Conservation (phyloP, 2,888 invertebrate genomes). For the Callimorpha dominula region DNA sequence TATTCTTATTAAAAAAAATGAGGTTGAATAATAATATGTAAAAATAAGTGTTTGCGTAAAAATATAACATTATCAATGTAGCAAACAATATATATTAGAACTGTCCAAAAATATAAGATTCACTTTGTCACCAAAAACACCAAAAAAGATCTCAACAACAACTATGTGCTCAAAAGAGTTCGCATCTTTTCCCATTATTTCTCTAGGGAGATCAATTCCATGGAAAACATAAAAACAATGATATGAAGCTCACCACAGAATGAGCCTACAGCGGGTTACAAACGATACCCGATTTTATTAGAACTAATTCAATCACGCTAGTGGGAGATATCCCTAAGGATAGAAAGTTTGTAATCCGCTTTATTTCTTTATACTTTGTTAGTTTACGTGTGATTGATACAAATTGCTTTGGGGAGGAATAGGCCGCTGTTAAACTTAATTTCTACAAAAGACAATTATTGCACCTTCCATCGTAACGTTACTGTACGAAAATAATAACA, state of each 20-base stretch:
- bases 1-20: too few relatives aligned
- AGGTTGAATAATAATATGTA: too few relatives aligned
- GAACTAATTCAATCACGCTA: conserved; percentile 68
- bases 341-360: conserved; percentile 60
- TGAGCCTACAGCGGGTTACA: conserved; percentile 38
- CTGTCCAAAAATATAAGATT: too few relatives aligned
- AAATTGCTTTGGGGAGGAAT: conserved; percentile 60
- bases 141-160: neutral
- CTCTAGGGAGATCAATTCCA: conserved; percentile 27
- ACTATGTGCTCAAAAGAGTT: neutral
- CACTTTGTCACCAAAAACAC: neutral
- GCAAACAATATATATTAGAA: too few relatives aligned
- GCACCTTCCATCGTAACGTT: too few relatives aligned
- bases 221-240: conserved; percentile 41
- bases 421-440: conserved; percentile 17
- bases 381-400: conserved; percentile 60
- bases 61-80: too few relatives aligned
- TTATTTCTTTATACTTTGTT: conserved; percentile 54
- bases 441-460: neutral
- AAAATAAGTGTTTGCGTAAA: too few relatives aligned
- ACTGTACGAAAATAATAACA: too few relatives aligned
- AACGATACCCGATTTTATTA: conserved; percentile 42
- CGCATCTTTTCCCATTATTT: neutral
- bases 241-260: conserved; percentile 41
- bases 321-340: conserved; percentile 59